Percentiles rank a stretch among this genome's conserved stretches.
Conservation (phyloP, 2,113 vertebrate species). For the Ageneiosus marmoratus region DNA sequence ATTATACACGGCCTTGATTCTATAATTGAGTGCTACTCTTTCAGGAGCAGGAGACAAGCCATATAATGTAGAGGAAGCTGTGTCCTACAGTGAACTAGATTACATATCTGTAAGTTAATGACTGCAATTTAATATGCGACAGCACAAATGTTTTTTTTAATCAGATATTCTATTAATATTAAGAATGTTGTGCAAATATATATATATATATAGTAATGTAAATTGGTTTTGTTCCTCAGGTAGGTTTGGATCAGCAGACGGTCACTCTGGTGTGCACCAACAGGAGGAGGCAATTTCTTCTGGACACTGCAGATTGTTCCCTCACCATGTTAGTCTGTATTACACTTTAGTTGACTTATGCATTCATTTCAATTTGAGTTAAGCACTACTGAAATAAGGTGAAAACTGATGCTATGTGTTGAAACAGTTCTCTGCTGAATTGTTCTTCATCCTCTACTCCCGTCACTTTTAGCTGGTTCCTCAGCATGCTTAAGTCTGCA, state of each 20-base stretch:
- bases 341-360: not conserved
- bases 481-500: slow-evolving; percentile 85
- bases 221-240: slow-evolving; percentile 68
- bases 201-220: not conserved
- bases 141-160: no score
- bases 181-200: no score
- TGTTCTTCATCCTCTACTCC: not conserved
- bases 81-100: slow-evolving; percentile 94
- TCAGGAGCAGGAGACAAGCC: slow-evolving; percentile 96
- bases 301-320: slow-evolving; percentile 86
- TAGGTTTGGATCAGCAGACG: slow-evolving; percentile 92
- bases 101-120: slow-evolving; percentile 87
- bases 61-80: slow-evolving; percentile 91
- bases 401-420: not conserved
- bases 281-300: slow-evolving; percentile 89
- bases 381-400: not conserved
- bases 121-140: not conserved
- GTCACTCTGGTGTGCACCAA: slow-evolving; percentile 91
- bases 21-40: slow-evolving; percentile 17
- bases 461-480: slow-evolving; percentile 80
- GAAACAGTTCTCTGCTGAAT: not conserved
- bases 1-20: not conserved
- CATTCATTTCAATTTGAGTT: not conserved
- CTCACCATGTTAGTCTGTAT: slow-evolving; percentile 82
- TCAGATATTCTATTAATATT: not conserved